These are phyloP conservation scores for Nasonovia ribisnigri DNA, from an alignment of 2,888 invertebrate species.

Conservation along the genomic window DNA sequence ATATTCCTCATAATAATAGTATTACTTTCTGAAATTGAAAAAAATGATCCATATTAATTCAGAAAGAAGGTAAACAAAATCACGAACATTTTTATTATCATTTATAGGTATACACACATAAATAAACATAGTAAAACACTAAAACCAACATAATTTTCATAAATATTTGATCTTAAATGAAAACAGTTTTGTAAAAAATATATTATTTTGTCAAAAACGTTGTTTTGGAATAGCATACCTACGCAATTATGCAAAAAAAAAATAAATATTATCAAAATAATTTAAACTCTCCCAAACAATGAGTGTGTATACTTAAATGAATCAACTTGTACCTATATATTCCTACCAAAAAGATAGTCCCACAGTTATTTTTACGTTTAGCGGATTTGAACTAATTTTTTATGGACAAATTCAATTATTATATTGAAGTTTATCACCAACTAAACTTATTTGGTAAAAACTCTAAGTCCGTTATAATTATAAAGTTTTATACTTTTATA, in stretches of 20 bases:
- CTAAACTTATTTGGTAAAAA: not conserved
- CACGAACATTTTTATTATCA: not conserved
- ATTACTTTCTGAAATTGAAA: not conserved
- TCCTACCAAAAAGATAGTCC: not conserved
- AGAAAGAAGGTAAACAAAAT: not conserved
- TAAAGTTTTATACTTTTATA: not conserved
- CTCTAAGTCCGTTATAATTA: not conserved
- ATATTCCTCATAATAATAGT: not conserved
- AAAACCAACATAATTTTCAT: too few species aligned
- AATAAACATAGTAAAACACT: not conserved
- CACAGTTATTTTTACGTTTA: not conserved
- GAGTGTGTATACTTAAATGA: not conserved
- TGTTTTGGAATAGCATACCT: too few species aligned
- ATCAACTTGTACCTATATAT: not conserved
- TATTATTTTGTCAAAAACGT: not conserved
- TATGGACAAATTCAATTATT: not conserved
- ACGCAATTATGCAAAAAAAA: not conserved
- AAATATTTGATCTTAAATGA: too few species aligned
- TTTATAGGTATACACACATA: too few species aligned
- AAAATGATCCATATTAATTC: not conserved
- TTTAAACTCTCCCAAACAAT: not conserved
- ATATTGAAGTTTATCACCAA: not conserved
- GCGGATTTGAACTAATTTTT: not conserved
- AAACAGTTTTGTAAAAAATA: not conserved
- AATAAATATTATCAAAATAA: not conserved